phyloP scores from a whole-genome alignment of 2,113 vertebrate genomes.

The Picathartes gymnocephalus region DNA sequence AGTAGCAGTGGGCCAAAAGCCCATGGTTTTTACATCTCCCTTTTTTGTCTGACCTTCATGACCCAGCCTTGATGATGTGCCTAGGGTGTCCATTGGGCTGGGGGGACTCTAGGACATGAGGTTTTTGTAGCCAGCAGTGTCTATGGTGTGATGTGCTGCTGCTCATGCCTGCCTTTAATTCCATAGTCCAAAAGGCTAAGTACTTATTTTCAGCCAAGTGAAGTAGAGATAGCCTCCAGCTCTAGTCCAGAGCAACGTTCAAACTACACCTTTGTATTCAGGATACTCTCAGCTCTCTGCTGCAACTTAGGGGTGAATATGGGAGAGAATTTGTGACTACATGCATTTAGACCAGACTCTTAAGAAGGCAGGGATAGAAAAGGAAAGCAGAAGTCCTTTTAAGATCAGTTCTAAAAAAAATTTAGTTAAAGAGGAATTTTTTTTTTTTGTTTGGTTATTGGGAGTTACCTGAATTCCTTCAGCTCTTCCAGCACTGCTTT shows the following conservation, averaged over 20 bases:
- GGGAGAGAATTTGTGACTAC: neutral
- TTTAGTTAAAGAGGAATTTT: neutral
- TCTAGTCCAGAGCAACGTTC: neutral
- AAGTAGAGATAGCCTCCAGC: constrained; percentile 3
- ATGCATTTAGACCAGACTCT: neutral
- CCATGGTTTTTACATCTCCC: neutral
- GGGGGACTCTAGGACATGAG: neutral
- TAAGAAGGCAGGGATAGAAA: neutral
- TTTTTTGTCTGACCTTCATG: neutral
- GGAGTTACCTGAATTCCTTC: neutral
- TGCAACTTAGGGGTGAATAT: neutral
- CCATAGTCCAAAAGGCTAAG: constrained; percentile 23
- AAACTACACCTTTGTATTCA: neutral
- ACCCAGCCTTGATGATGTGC: neutral
- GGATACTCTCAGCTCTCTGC: neutral
- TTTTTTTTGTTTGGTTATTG: neutral
- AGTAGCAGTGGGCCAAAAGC: neutral
- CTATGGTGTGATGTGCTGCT: neutral
- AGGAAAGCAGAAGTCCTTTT: neutral
- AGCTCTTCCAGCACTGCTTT: neutral
- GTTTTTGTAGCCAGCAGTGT: neutral
- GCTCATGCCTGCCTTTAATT: neutral
- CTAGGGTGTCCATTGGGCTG: neutral
- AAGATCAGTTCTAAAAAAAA: neutral
- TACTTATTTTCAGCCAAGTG: neutral